Evolutionary conservation across 2,888 invertebrate genomes (phyloP), one percentile per base, ranked within the genome.

Genomic region (Tiliacea aurago): DNA sequence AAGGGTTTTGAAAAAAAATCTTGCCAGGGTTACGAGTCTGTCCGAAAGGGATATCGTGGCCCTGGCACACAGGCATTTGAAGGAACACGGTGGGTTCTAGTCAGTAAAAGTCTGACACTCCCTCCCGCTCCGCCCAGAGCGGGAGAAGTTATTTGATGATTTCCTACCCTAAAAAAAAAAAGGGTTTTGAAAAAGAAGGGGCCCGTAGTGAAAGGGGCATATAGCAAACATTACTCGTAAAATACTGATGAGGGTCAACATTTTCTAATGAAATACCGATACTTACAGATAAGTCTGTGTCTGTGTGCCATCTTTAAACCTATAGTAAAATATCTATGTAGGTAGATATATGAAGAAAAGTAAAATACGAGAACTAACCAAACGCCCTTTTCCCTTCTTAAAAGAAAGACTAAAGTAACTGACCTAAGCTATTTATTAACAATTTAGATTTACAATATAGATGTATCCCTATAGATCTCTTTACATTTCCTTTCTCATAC

Each of bases 401-500:
- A 77, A 77, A 73, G 73, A 74, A 66, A 74, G 65, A 41, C 80
- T 63, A 80, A 58, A 71, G 58, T 65, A 74, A 61, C 75, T 74
- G 56, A 74, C 67, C 56, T 49, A 69, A 74, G 81, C 64, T 61
- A 65, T 76, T 81, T 76, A 81, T 70, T 66, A 70, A 78, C 78
- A 78, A 78, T 80, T 83, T 83, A 81, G 76, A 81, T 81, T 76
- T 69, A 70, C 51, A 81, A 69, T 81, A 76, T 49, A 68, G 59
- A 70, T 70, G 59, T 58, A 51, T 83, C 58, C 51, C 23, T 58
- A 76, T 75, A 71, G 68, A 86, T 80, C 64, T 78, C 62, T 71
- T 73, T 65, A 70, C 65, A 83, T 77, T 80, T 88, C 81, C 84
- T 82, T 84, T 84, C 86, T 73, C 86, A 83, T 87, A n/a, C n/a